Evolutionary conservation across 2,113 vertebrate species (phyloP).

Genomic region (Pyrgilauda ruficollis): DNA sequence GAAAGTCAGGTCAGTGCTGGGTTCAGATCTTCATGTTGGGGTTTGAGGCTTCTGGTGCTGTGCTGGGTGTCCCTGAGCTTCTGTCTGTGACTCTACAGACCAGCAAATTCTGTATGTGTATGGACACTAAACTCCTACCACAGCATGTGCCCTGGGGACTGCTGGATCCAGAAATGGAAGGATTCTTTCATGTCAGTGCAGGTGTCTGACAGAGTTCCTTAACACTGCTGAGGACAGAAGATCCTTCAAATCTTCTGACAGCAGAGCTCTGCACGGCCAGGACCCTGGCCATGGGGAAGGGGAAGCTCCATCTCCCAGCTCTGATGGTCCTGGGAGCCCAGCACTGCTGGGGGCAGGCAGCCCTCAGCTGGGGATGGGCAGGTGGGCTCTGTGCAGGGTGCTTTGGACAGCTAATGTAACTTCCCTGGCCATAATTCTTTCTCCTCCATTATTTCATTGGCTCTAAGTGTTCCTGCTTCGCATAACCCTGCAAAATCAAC

Average conservation of each 20-base stretch:
- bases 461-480: conserved; percentile 40
- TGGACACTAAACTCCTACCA: not conserved
- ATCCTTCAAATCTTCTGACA: not conserved
- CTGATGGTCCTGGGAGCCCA: rapidly evolving
- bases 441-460: conserved; percentile 26
- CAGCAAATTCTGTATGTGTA: not conserved
- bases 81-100: not conserved
- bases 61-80: not conserved
- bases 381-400: not conserved
- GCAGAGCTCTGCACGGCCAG: not conserved
- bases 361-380: not conserved
- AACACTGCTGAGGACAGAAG: not conserved
- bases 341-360: not conserved
- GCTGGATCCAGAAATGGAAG: not conserved
- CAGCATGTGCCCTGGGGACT: not conserved
- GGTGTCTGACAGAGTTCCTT: not conserved
- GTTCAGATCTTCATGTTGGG: rapidly evolving
- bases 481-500: conserved; percentile 36
- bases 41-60: not conserved
- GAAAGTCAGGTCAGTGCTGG: not conserved
- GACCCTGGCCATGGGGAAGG: not conserved
- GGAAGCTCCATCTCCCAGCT: not conserved
- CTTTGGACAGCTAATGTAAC: not conserved
- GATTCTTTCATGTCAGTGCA: not conserved
- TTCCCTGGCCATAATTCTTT: conserved; percentile 7